Percentiles rank a stretch among this genome's conserved stretches.
These are phyloP conservation scores for Ips nitidus DNA, from an alignment of 1,140 invertebrate genomes.

Conservation along the genomic window DNA sequence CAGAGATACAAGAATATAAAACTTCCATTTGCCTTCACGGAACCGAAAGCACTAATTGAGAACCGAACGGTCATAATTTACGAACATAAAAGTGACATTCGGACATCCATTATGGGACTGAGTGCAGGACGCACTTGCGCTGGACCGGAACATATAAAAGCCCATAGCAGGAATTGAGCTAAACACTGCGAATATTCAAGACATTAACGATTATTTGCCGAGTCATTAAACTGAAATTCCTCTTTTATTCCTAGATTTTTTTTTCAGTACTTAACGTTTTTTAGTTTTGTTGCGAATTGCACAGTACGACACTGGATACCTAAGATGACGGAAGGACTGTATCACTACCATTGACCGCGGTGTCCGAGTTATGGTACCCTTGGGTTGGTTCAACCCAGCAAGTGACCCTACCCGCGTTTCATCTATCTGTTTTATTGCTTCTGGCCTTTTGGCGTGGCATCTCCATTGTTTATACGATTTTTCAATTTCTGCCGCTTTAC, in stretches of 20 bases:
- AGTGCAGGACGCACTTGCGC: conserved; percentile 31
- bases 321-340: conserved; percentile 24
- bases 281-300: too few species aligned
- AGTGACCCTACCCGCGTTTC: conserved; percentile 37
- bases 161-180: conserved; percentile 21
- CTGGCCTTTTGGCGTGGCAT: conserved; percentile 33
- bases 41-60: conserved; percentile 26
- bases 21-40: background rate
- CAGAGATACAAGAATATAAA: background rate
- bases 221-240: background rate
- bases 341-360: conserved; percentile 30
- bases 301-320: conserved; percentile 25
- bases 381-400: conserved; percentile 35
- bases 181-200: conserved; percentile 17
- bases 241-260: too few species aligned
- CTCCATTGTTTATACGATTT: conserved; percentile 37
- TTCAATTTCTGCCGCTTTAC: conserved; percentile 26
- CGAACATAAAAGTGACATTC: conserved; percentile 32
- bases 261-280: too few species aligned
- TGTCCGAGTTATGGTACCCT: conserved; percentile 36
- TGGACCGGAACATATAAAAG: conserved; percentile 30
- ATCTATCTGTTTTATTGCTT: conserved; percentile 34
- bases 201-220: conserved; percentile 20
- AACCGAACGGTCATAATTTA: conserved; percentile 30
- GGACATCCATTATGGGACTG: conserved; percentile 30